phyloP scores from a whole-genome alignment of 2,888 invertebrate species.

The Oscheius myriophilus region DNA sequence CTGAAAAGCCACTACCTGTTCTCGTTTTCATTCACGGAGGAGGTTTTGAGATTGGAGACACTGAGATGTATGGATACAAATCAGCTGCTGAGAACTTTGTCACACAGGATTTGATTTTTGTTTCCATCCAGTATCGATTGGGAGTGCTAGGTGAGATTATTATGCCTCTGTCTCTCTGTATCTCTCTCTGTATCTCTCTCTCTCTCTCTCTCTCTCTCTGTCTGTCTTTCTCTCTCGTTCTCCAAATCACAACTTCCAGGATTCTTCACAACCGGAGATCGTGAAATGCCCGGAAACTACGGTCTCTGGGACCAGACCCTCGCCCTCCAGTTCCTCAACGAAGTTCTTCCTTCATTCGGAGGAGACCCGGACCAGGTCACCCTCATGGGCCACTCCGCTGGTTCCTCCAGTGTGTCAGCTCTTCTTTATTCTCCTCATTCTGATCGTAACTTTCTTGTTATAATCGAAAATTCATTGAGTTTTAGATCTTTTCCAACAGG shows the following conservation, averaged over 20 bases:
- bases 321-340: constrained; percentile 54
- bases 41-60: constrained; percentile 51
- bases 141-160: constrained; percentile 51
- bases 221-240: too few relatives aligned
- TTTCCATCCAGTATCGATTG: constrained; percentile 54
- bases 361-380: constrained; percentile 53
- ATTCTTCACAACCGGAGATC: constrained; percentile 57
- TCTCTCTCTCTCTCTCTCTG: too few relatives aligned
- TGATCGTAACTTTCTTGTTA: constrained; percentile 40
- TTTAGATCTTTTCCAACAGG: constrained; percentile 54
- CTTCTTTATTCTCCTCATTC: constrained; percentile 57
- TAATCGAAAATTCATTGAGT: not conserved
- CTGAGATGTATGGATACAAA: constrained; percentile 48
- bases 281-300: constrained; percentile 52
- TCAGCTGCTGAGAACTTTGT: constrained; percentile 50
- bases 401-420: constrained; percentile 50
- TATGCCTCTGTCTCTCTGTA: too few relatives aligned
- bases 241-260: constrained; percentile 32
- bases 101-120: constrained; percentile 52
- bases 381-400: constrained; percentile 53
- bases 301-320: constrained; percentile 58
- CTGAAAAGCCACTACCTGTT: constrained; percentile 47
- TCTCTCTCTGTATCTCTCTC: too few relatives aligned
- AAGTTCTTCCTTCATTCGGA: constrained; percentile 54
- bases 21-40: constrained; percentile 56